Percentiles rank a stretch among this genome's conserved stretches.
Conservation (phyloP, 2,888 invertebrate genomes). For the Drosophila prostipennis region DNA sequence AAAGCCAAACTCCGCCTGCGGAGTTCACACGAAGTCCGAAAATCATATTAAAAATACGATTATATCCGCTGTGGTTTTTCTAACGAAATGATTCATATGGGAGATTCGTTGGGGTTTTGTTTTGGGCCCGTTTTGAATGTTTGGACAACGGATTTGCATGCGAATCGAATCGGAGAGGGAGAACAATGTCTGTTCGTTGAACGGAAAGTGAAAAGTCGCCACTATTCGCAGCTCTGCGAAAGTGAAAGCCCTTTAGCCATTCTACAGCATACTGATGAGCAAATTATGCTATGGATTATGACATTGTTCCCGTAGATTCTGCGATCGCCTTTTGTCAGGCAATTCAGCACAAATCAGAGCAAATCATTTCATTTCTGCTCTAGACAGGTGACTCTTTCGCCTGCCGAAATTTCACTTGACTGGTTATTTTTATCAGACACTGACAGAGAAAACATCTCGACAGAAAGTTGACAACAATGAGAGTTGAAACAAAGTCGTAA, state of each 20-base stretch:
- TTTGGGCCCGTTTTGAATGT: conserved; percentile 24
- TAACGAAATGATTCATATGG: conserved; percentile 71
- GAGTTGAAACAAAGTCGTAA: conserved; percentile 51
- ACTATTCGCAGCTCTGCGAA: conserved; percentile 47
- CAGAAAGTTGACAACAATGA: conserved; percentile 48
- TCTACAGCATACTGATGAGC: conserved; percentile 23
- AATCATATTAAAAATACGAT: conserved; percentile 41
- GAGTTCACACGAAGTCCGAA: conserved; percentile 63
- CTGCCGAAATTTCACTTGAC: conserved; percentile 27
- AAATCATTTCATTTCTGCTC: conserved; percentile 28
- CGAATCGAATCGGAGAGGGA: conserved; percentile 35
- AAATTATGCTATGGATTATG: conserved; percentile 39
- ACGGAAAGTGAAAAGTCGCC: conserved; percentile 43
- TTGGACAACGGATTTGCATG: conserved; percentile 62
- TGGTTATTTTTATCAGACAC: conserved; percentile 35
- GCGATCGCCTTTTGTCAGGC: conserved; percentile 17
- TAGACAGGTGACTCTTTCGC: conserved; percentile 15
- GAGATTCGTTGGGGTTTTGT: conserved; percentile 38
- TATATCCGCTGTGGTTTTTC: conserved; percentile 56
- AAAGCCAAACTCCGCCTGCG: conserved; percentile 44
- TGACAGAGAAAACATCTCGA: conserved; percentile 32
- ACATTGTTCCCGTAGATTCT: conserved; percentile 27
- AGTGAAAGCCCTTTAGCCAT: conserved; percentile 64
- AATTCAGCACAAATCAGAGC: conserved; percentile 37
- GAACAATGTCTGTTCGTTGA: conserved; percentile 54